Evolutionary conservation across 1,140 invertebrate species (phyloP), one percentile per base, ranked within the genome.

Genomic region (Cephus cinctus): DNA sequence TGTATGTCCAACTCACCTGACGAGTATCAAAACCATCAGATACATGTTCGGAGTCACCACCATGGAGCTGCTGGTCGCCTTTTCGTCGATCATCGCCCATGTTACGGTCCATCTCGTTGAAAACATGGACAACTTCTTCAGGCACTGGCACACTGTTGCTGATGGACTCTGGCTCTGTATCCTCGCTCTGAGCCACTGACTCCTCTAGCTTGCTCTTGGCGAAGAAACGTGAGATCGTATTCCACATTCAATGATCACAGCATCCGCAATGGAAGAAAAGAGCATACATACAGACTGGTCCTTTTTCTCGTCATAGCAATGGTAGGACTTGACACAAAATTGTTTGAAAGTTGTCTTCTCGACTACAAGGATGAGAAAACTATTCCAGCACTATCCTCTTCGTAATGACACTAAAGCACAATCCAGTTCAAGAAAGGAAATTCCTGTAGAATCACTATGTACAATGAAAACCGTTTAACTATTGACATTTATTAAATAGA

Each of bases 21-120:
- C 73, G 66, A 47, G 65, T 67, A 23, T 75, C 69, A 46, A 68
- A 64, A 39, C 67, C 57, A 38, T 76, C 73, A 23, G 68, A 49
- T 31, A 60, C 63, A 27, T 68, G 65, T 34, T 74, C 71, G 3
- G 52, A 47, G 45, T 75, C 71, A 47, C 56, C 62, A 21, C 56
- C 60, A 55, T 47, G 59, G 36, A 54, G 52, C 32, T 52, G 59
- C 20, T 53, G 50, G 31, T 52, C 46, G 20, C 50, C 59, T 55
- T 64, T 73, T 45, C 71, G 63, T 71, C 71, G 66, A 57, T 75
- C 71, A 43, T 75, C 75, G 56, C 63, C 61, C 58, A 62, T 67
- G 63, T 74, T 73, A 62, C 70, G 71, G 60, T 77, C 75, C 75
- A 77, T 77, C 63, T 65, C 65, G 61, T 69, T 65, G 71, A 66